Conservation (phyloP, 1,140 invertebrate species). For the Chlorops oryzae region DNA sequence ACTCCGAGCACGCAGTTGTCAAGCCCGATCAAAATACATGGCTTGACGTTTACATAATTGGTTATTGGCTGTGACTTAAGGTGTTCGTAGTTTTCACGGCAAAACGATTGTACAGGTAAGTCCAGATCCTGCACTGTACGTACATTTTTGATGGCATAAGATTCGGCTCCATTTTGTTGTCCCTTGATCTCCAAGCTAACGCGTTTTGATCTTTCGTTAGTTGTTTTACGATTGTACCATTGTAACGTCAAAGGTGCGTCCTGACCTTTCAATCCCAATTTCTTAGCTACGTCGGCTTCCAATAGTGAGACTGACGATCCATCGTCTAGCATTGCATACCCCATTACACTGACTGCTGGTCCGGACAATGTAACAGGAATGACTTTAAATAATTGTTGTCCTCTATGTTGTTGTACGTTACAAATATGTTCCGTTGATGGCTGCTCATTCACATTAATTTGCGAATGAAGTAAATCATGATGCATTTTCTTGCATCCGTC, state of each 20-base stretch:
- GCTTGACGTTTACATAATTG: background rate
- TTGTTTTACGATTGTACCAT: background rate
- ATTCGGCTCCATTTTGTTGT: background rate
- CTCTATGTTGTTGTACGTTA: too few relatives aligned
- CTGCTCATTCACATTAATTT: too few relatives aligned
- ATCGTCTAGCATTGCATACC: constrained; percentile 7
- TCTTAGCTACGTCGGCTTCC: background rate
- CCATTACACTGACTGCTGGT: background rate
- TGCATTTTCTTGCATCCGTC: background rate
- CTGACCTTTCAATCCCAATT: constrained; percentile 2
- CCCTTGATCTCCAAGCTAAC: background rate
- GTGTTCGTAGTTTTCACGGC: background rate
- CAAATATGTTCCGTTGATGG: too few relatives aligned
- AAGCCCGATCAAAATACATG: background rate
- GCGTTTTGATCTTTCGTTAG: background rate
- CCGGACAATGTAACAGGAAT: constrained; percentile 9
- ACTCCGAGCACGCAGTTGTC: background rate
- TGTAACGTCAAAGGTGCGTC: background rate
- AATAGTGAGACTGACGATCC: constrained; percentile 4
- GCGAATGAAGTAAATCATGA: background rate
- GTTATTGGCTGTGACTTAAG: background rate
- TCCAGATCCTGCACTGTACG: background rate
- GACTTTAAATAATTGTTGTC: constrained; percentile 4
- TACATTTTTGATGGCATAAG: constrained; percentile 1
- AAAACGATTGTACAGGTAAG: background rate